Evolutionary conservation across 2,888 invertebrate species (phyloP), one percentile per base, ranked within the genome.

Genomic region (Callimorpha dominula): DNA sequence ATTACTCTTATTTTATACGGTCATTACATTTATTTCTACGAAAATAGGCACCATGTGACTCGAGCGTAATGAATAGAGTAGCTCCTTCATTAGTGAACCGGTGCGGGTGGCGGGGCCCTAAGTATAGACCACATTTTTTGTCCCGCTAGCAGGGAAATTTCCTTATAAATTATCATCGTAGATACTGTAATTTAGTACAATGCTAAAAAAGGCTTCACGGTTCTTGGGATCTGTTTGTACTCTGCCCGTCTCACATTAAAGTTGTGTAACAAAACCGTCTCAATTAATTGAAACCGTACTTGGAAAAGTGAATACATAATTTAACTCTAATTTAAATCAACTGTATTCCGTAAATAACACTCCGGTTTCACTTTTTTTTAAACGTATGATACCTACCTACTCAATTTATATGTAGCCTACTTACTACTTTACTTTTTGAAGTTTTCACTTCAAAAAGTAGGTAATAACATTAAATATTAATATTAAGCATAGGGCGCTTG

Each of bases 51-150:
- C 65, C 90, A 91, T 92, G 89, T 91, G 88, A 88, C 65, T 79
- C 85, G 69, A 76, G 65, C 50, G 75, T 72, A 77, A 50, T 65
- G 76, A 79, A 82, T 83, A 87, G 86, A 90, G 90, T 93, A 90
- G 93, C 92, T 91, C 92, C 90, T 94, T 94, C 94, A 93, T 94
- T 94, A 94, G 91, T 88, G 90, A 87, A 83, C 88, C 86, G 83
- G 80, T 73, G 84, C 85, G 86, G 87, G 86, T 85, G 88, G 85
- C 82, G 83, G 85, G 85, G 87, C 85, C 89, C 90, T 89, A 90
- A 93, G 91, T 91, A 92, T 90, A 86, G 88, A 88, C 89, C 90
- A 90, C 89, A 88, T 90, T 93, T 93, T 92, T 92, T 91, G 90
- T 91, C 89, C 84, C 85, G 85, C 85, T 85, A 86, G 85, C 88